Base-by-base conservation (phyloP, 1,140 invertebrate species). In the Saccostrea echinata region DNA sequence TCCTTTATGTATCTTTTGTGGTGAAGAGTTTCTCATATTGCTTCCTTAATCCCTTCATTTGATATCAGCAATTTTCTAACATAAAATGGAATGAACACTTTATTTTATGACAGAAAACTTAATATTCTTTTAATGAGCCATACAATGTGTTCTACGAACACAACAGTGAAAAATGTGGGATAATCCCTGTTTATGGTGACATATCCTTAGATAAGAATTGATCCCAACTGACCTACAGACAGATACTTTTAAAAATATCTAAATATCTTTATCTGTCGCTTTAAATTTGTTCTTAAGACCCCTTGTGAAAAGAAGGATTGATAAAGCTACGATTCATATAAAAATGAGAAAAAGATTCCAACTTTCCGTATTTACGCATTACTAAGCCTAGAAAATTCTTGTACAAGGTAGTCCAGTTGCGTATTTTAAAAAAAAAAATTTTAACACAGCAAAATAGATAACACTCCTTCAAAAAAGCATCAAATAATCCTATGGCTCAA, bases 381-480 rank as follows among this genome's bases (percentile, higher is more conserved):
- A 33, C 16, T 24, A 76, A 76, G 68, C 30, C 4, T 16, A 30
- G 68, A 76, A 27, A 76, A 16, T 30, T 24, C 16, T 13, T 30
- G 64, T 13, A 30, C 27, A 1, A 21, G n/a, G 12, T 76, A 33
- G 27, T 76, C 68, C 68, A 30, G 68, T 30, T 30, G 27, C 16
- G 24, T 27, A 76, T 27, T 16, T 30, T 16, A 3, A 16, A 33
- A 12, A 13, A 4, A 33, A 12, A 27, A 33, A 33, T 76, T 76
- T 35, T 76, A 76, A 76, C 27, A 27, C 33, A 27, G 68, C 30
- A 30, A 27, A 76, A 76, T 27, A 33, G 68, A 76, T 76, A 76
- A 76, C 68, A 76, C 68, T 76, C 68, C 68, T 76, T 76, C 24
- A 76, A 76, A 27, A 76, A 76, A 76, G 8, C 68, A 76, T 33